Percentiles rank a stretch among this genome's conserved stretches.
Conservation (phyloP, 2,113 vertebrate species). For the Spea bombifrons region DNA sequence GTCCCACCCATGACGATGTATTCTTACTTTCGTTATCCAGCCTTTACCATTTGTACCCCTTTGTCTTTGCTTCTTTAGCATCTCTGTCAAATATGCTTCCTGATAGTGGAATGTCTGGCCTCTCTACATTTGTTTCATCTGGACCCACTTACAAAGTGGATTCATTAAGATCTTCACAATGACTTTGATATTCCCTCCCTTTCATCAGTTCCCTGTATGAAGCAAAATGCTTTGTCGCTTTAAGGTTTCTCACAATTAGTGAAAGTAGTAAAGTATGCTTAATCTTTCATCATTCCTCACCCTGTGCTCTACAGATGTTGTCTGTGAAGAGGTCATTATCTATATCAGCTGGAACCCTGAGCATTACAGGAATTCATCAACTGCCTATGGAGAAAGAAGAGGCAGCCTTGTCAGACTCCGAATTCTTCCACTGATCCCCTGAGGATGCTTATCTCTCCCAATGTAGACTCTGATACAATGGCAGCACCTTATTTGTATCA, state of each 20-base stretch:
- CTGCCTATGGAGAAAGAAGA: conserved; percentile 57
- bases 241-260: conserved; percentile 15
- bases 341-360: conserved; percentile 56
- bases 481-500: neutral
- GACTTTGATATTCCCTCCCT: too few relatives aligned
- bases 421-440: neutral
- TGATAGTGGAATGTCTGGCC: too few relatives aligned
- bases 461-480: conserved; percentile 10
- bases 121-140: too few relatives aligned
- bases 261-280: conserved; percentile 25
- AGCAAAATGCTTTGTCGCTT: neutral
- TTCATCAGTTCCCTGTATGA: neutral
- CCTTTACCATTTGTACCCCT: too few relatives aligned
- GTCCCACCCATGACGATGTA: too few relatives aligned
- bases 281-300: conserved; percentile 25
- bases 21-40: too few relatives aligned
- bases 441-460: neutral
- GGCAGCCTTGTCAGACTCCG: conserved; percentile 46
- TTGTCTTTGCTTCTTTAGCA: too few relatives aligned
- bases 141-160: too few relatives aligned
- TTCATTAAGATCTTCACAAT: too few relatives aligned
- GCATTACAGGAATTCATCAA: conserved; percentile 61
- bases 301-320: conserved; percentile 23
- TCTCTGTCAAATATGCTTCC: too few relatives aligned
- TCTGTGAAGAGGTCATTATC: conserved; percentile 54